A percentile compares a stretch with the other conserved stretches of the same genome.
Evolutionary conservation across 1,140 invertebrate species (phyloP).

Genomic region (Aphaenogaster rudis): DNA sequence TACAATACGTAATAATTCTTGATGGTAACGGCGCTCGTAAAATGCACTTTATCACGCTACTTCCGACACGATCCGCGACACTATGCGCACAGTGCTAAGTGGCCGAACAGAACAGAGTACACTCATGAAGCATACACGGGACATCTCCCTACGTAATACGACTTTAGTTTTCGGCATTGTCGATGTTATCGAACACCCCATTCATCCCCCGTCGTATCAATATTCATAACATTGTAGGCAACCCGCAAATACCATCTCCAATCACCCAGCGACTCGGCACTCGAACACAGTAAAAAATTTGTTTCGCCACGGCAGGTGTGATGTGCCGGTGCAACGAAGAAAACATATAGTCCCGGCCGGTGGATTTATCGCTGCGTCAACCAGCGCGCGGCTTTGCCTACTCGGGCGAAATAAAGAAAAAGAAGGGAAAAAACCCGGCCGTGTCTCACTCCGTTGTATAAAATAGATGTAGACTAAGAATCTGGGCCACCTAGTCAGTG

Average conservation of each 20-base stretch:
- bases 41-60: constrained; percentile 39
- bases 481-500: constrained; percentile 38
- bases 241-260: constrained; percentile 6
- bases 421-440: not conserved
- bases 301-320: constrained; percentile 31
- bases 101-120: not conserved
- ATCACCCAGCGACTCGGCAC: not conserved
- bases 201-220: not conserved
- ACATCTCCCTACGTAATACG: not conserved
- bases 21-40: constrained; percentile 21
- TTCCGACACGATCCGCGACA: constrained; percentile 9
- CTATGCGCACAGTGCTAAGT: constrained; percentile 1
- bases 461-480: constrained; percentile 43
- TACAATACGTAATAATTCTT: constrained; percentile 27
- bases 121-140: not conserved
- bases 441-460: constrained; percentile 19
- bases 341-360: constrained; percentile 36
- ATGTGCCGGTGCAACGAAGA: not conserved
- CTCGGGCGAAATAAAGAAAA: constrained; percentile 27
- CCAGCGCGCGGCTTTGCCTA: constrained; percentile 27
- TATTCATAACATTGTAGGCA: constrained; percentile 48
- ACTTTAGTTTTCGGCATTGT: constrained; percentile 29
- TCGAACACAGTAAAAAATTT: constrained; percentile 35
- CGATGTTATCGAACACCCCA: not conserved
- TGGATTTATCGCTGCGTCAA: constrained; percentile 62